Evolutionary conservation across 2,888 invertebrate genomes (phyloP).

Genomic region (Lysandra bellargus): DNA sequence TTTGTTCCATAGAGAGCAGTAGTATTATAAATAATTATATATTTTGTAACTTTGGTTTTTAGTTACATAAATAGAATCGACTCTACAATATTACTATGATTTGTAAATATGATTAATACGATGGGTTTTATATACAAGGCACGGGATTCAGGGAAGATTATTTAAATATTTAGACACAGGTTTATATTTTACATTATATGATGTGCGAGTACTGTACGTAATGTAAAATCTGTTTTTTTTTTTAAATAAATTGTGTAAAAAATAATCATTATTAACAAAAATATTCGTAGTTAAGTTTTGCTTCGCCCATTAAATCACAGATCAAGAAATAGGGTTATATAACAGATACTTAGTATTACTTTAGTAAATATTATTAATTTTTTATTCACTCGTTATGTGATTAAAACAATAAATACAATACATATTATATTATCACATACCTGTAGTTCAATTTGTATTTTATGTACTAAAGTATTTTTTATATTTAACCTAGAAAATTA

Average conservation of each 20-base stretch:
- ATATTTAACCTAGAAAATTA: background rate
- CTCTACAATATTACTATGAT: background rate
- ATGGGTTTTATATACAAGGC: conserved; percentile 35
- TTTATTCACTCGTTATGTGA: background rate
- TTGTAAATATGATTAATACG: background rate
- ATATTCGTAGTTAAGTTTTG: background rate
- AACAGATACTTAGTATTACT: background rate
- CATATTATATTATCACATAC: background rate
- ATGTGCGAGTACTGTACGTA: background rate
- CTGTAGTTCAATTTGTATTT: background rate
- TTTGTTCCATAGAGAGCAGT: background rate
- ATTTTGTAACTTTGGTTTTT: background rate
- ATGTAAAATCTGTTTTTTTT: background rate
- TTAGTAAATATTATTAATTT: background rate
- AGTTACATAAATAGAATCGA: background rate
- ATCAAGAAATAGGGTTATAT: background rate
- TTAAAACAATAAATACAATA: background rate
- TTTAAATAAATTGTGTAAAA: background rate
- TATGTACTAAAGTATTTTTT: too few relatives aligned
- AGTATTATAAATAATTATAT: background rate
- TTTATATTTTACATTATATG: background rate
- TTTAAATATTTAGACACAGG: background rate
- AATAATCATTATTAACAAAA: background rate
- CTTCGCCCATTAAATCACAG: background rate
- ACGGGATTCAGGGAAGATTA: conserved; percentile 36